Conservation (phyloP, 2,113 vertebrate genomes). For the Phrynosoma platyrhinos region DNA sequence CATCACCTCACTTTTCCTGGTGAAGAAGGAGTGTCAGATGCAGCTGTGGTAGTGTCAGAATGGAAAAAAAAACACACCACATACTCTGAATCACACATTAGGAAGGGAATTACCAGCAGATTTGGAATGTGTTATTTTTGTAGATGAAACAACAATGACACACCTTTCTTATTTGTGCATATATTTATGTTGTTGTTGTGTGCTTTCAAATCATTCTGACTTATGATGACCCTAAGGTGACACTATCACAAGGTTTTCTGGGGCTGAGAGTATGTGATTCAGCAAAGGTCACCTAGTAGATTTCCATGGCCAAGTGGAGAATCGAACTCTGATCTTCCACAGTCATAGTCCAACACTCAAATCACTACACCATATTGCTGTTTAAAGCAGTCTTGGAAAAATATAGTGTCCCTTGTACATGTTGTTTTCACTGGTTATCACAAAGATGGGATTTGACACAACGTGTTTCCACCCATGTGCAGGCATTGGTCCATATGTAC, state of each 20-base stretch:
- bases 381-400: constrained; percentile 17
- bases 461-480: neutral
- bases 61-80: neutral
- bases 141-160: neutral
- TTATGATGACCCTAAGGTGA: too few relatives aligned
- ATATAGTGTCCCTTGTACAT: constrained; percentile 3
- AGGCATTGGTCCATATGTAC: neutral
- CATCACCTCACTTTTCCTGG: neutral
- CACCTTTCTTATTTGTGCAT: constrained; percentile 11
- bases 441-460: constrained; percentile 2
- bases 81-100: rapidly evolving
- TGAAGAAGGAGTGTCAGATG: neutral
- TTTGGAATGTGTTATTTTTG: neutral
- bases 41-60: neutral
- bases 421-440: neutral
- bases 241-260: too few relatives aligned
- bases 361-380: neutral
- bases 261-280: too few relatives aligned
- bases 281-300: too few relatives aligned
- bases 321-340: too few relatives aligned
- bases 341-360: too few relatives aligned
- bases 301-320: too few relatives aligned
- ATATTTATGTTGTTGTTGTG: neutral
- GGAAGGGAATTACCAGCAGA: neutral
- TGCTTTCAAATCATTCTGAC: too few relatives aligned